Conservation (phyloP, 2,888 invertebrate species). For the Drosophila flavopinicola region DNA sequence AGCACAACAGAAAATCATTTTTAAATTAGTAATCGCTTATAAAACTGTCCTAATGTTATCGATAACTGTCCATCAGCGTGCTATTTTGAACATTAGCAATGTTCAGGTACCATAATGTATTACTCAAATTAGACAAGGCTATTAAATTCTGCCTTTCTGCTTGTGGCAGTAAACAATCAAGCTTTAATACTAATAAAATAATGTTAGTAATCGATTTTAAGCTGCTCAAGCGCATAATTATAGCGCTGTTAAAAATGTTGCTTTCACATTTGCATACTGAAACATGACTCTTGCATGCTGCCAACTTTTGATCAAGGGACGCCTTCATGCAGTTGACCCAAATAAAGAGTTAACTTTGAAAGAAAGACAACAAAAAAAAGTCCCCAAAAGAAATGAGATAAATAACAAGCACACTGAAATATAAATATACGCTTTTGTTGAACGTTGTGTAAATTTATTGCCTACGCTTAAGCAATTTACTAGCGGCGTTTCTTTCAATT, state of each 20-base stretch:
- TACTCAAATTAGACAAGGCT: constrained; percentile 16
- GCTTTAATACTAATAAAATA: not conserved
- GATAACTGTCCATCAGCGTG: constrained; percentile 43
- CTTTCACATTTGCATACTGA: constrained; percentile 31
- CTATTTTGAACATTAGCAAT: not conserved
- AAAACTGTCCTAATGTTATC: constrained; percentile 50
- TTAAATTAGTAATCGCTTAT: constrained; percentile 66
- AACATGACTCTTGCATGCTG: constrained; percentile 2
- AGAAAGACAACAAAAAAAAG: no score
- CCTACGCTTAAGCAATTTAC: constrained; percentile 14
- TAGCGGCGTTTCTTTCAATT: constrained; percentile 33
- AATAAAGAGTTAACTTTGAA: constrained; percentile 17
- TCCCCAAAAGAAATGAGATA: not conserved
- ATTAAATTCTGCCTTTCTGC: not conserved
- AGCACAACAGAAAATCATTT: constrained; percentile 16
- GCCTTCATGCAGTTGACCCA: constrained; percentile 42
- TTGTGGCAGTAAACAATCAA: not conserved
- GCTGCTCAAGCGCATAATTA: not conserved
- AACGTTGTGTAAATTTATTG: constrained; percentile 13
- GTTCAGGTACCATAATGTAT: constrained; percentile 34
- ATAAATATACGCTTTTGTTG: not conserved
- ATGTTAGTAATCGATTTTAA: not conserved
- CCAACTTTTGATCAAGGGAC: constrained; percentile 20
- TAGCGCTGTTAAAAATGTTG: not conserved
- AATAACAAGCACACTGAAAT: constrained; percentile 5